Percentiles rank a stretch among this genome's conserved stretches.
phyloP scores from a whole-genome alignment of 2,888 invertebrate species.

The Eilema caniola region DNA sequence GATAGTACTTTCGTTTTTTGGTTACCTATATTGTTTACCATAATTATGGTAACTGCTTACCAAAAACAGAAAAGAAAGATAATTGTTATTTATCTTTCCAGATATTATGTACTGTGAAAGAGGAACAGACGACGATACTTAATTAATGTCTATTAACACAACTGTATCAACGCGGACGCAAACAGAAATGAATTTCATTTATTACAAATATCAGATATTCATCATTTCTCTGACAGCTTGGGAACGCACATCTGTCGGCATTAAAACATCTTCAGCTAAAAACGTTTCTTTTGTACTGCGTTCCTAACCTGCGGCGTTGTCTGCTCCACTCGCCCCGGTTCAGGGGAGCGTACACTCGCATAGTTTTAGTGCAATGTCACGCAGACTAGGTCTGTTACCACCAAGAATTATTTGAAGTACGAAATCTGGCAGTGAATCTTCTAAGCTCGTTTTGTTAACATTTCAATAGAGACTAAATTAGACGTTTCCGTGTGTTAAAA shows the following conservation, averaged over 20 bases:
- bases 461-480: neutral
- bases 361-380: slow-evolving; percentile 53
- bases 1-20: too few species aligned
- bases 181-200: slow-evolving; percentile 10
- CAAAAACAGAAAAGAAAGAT: too few species aligned
- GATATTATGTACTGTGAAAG: neutral
- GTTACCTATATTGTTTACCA: too few species aligned
- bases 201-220: slow-evolving; percentile 42
- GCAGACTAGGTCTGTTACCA: slow-evolving; percentile 5
- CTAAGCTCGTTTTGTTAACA: neutral
- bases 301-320: slow-evolving; percentile 46
- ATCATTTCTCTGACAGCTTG: slow-evolving; percentile 33
- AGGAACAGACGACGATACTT: neutral
- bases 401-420: slow-evolving; percentile 7
- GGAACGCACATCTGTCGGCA: slow-evolving; percentile 47
- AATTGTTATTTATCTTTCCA: neutral
- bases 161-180: neutral
- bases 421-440: neutral
- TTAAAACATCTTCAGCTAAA: slow-evolving; percentile 50
- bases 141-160: slow-evolving; percentile 2
- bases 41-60: too few species aligned
- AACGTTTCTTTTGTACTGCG: slow-evolving; percentile 51
- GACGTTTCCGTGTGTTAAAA: neutral
- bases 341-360: slow-evolving; percentile 10
- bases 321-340: slow-evolving; percentile 28